Percentiles rank a stretch among this genome's conserved stretches.
Evolutionary conservation across 2,888 invertebrate genomes (phyloP).

Genomic region (Nephrotoma guestfalica): DNA sequence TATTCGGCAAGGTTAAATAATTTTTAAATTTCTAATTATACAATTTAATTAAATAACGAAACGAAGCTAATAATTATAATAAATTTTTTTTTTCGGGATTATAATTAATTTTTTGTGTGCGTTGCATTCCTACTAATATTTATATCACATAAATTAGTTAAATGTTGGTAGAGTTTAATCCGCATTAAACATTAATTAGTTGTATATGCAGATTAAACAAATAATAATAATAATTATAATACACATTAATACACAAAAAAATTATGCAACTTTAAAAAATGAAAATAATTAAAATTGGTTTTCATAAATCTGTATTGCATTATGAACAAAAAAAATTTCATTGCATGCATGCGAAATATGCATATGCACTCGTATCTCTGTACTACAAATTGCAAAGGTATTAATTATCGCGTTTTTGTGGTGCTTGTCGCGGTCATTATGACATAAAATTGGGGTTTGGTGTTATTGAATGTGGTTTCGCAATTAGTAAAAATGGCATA

Average conservation of each 20-base stretch:
- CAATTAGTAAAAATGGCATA: neutral
- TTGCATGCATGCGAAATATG: neutral
- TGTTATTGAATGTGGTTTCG: neutral
- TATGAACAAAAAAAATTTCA: neutral
- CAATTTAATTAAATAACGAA: neutral
- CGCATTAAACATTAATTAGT: neutral
- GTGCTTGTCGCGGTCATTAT: neutral
- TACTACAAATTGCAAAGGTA: neutral
- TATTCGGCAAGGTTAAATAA: no score
- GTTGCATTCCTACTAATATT: neutral
- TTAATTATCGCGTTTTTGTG: neutral
- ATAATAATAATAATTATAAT: neutral
- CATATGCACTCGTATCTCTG: neutral
- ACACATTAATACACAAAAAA: neutral
- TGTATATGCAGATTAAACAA: neutral
- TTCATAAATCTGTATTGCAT: neutral
- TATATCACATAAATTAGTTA: neutral
- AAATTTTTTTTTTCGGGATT: neutral
- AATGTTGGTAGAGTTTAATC: neutral
- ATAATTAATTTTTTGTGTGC: neutral
- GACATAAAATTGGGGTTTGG: neutral
- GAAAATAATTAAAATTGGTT: neutral
- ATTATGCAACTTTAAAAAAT: neutral
- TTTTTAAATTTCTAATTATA: no score
- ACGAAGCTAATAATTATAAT: neutral